These are phyloP conservation scores for Phodopus roborovskii DNA, from an alignment of 2,113 vertebrate species.

Conservation along the genomic window DNA sequence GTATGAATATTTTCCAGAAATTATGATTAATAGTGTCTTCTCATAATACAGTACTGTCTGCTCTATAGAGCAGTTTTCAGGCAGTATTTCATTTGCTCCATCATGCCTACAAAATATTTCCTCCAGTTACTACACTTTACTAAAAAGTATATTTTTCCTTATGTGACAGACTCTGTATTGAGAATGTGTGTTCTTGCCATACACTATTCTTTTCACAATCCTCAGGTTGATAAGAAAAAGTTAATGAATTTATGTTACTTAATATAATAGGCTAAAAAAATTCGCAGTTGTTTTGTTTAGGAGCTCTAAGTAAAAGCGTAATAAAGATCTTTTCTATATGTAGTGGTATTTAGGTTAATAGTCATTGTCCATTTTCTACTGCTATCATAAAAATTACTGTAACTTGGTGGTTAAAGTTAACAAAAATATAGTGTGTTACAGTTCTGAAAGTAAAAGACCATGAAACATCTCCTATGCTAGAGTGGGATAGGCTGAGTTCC, in stretches of 20 bases:
- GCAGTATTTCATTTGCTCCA: background rate
- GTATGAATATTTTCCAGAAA: conserved; percentile 46
- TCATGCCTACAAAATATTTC: background rate
- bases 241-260: background rate
- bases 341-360: background rate
- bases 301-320: background rate
- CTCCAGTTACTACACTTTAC: background rate
- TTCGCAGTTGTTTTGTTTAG: background rate
- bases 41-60: background rate
- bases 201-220: background rate
- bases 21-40: conserved; percentile 42
- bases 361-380: background rate
- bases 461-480: background rate
- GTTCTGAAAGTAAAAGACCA: background rate
- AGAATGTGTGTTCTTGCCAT: background rate
- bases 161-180: background rate
- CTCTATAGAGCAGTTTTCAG: background rate
- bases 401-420: background rate
- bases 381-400: background rate
- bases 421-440: background rate
- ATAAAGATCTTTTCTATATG: background rate
- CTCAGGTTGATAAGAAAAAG: background rate
- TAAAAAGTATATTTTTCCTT: background rate
- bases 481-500: background rate
- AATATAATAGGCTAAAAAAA: background rate